Evolutionary conservation across 1,140 invertebrate species (phyloP).

Genomic region (Eurosta solidaginis): DNA sequence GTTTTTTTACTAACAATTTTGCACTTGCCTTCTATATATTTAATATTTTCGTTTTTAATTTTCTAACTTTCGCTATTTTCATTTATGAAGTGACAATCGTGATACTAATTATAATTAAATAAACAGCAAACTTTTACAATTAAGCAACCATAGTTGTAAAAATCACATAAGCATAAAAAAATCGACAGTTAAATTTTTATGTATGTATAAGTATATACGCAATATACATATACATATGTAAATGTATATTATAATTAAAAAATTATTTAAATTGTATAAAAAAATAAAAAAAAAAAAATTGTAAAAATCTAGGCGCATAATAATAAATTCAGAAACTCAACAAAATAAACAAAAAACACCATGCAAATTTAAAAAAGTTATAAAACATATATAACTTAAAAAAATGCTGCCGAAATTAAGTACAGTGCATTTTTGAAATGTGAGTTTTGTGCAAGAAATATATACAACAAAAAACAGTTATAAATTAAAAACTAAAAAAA

Average conservation of each 20-base stretch:
- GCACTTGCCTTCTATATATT: too few species aligned
- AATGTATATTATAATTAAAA: background rate
- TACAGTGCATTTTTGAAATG: background rate
- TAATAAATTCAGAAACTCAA: background rate
- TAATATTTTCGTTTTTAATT: too few species aligned
- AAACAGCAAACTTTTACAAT: constrained; percentile 30
- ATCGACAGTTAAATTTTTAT: background rate
- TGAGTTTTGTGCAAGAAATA: background rate
- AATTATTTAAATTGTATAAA: background rate
- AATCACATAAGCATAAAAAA: background rate
- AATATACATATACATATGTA: background rate
- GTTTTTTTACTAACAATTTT: too few species aligned
- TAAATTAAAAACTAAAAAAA: background rate
- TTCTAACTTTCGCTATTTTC: background rate
- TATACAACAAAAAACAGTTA: background rate
- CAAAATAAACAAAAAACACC: background rate
- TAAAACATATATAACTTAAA: background rate
- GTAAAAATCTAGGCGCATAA: background rate
- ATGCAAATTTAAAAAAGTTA: background rate
- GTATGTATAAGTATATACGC: background rate
- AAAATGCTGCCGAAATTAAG: background rate
- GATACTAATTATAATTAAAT: constrained; percentile 37
- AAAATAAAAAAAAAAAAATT: constrained; percentile 16
- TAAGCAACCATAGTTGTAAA: background rate
- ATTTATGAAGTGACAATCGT: constrained; percentile 37